Conservation (phyloP, 2,797 vertebrate species). For the Coccyzus lansbergi region DNA sequence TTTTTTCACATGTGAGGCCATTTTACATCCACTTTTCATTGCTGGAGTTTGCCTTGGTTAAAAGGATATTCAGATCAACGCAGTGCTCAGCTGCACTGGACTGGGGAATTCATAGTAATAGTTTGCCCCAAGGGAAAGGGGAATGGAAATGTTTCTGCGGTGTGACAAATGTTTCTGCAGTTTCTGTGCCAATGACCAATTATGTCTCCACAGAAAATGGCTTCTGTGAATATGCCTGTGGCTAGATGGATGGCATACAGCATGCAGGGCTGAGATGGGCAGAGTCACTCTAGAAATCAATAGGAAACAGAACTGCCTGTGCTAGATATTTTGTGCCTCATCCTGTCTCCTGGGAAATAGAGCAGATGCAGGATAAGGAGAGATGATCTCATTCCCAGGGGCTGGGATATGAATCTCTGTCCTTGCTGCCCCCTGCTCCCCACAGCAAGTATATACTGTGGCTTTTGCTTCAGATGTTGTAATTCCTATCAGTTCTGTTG, state of each 20-base stretch:
- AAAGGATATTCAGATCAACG: neutral
- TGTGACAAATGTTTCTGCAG: constrained; percentile 7
- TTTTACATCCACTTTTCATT: neutral
- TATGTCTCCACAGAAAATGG: constrained; percentile 36
- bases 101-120: neutral
- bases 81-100: constrained; percentile 19
- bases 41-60: neutral
- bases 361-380: constrained; percentile 40
- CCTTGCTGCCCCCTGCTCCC: neutral
- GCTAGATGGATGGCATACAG: constrained; percentile 23
- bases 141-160: constrained; percentile 33
- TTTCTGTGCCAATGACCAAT: constrained; percentile 62
- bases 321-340: constrained; percentile 22
- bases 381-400: constrained; percentile 28
- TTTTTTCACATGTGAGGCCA: neutral
- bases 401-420: neutral
- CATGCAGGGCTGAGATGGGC: neutral
- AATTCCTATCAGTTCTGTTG: neutral
- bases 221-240: constrained; percentile 38
- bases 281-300: constrained; percentile 63
- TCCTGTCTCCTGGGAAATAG: constrained; percentile 27
- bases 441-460: neutral
- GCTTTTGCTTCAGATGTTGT: neutral
- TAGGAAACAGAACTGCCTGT: constrained; percentile 42
- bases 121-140: constrained; percentile 10